These are phyloP conservation scores for Hypselothyrea guttata DNA, from an alignment of 2,888 invertebrate genomes.

Conservation along the genomic window DNA sequence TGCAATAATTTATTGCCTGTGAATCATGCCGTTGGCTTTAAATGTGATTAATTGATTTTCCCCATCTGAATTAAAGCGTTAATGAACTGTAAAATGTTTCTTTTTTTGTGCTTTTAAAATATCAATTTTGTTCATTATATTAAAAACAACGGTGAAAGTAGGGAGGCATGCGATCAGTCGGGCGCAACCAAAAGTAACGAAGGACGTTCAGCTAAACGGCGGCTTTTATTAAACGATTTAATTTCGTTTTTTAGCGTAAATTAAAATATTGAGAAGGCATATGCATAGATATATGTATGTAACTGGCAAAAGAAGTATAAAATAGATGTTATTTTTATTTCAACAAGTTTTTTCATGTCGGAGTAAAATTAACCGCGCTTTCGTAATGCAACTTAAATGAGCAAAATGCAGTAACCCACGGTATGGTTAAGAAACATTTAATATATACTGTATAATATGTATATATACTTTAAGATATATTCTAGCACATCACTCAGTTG, in stretches of 20 bases:
- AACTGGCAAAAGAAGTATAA: slow-evolving; percentile 20
- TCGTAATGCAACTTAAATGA: slow-evolving; percentile 33
- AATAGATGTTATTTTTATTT: slow-evolving; percentile 59
- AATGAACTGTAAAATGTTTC: background rate
- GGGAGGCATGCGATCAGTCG: no score
- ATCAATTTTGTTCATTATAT: no score
- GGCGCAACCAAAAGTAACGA: no score
- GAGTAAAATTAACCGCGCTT: slow-evolving; percentile 25
- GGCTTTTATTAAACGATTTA: no score
- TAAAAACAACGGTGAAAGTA: no score
- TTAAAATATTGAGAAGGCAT: no score
- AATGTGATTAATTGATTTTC: background rate
- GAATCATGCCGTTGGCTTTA: no score
- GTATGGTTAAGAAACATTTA: background rate
- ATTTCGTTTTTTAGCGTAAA: no score
- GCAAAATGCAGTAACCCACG: slow-evolving; percentile 13
- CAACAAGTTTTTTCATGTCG: slow-evolving; percentile 51
- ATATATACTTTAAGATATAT: background rate
- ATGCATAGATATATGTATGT: no score
- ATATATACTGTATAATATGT: background rate
- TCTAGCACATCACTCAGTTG: slow-evolving; percentile 23
- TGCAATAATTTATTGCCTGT: background rate
- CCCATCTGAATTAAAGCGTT: background rate
- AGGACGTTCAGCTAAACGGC: no score
- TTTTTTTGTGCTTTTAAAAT: no score